Conservation (phyloP, 2,888 invertebrate species). For the Drosophila trichaetosa region DNA sequence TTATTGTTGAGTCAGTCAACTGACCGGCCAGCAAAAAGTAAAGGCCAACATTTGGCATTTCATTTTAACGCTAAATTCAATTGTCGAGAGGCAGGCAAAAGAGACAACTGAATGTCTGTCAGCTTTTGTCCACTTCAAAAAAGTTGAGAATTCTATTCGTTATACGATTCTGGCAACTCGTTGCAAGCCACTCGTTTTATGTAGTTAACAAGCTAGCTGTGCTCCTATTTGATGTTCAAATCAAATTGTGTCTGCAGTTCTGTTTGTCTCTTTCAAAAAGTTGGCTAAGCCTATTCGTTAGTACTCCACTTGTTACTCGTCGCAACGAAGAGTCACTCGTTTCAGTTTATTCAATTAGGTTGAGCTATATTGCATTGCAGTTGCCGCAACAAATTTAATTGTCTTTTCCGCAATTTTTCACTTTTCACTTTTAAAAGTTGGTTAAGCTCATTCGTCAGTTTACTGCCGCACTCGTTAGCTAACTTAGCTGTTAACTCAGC, state of each 20-base stretch:
- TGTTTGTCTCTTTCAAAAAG: constrained; percentile 1
- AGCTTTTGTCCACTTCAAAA: background rate
- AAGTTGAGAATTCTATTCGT: constrained; percentile 10
- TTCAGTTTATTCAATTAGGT: background rate
- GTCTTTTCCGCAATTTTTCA: background rate
- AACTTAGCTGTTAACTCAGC: background rate
- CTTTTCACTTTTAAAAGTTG: background rate
- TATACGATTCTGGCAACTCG: constrained; percentile 15
- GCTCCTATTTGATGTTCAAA: constrained; percentile 11
- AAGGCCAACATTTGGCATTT: constrained; percentile 73
- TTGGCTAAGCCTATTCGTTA: constrained; percentile 18
- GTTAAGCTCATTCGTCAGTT: background rate
- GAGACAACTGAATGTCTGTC: background rate
- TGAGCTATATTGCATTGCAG: background rate
- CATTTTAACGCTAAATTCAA: constrained; percentile 51
- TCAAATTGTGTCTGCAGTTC: constrained; percentile 4
- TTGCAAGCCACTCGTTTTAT: constrained; percentile 8
- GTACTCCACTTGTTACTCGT: constrained; percentile 13
- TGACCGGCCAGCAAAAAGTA: constrained; percentile 24
- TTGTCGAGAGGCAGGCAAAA: constrained; percentile 13
- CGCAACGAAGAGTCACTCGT: background rate
- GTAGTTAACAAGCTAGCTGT: background rate
- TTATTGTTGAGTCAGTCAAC: constrained; percentile 27
- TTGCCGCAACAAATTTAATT: constrained; percentile 1
- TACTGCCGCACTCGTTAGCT: constrained; percentile 7